phyloP scores from a whole-genome alignment of 2,888 invertebrate genomes.

The Noctua comes region DNA sequence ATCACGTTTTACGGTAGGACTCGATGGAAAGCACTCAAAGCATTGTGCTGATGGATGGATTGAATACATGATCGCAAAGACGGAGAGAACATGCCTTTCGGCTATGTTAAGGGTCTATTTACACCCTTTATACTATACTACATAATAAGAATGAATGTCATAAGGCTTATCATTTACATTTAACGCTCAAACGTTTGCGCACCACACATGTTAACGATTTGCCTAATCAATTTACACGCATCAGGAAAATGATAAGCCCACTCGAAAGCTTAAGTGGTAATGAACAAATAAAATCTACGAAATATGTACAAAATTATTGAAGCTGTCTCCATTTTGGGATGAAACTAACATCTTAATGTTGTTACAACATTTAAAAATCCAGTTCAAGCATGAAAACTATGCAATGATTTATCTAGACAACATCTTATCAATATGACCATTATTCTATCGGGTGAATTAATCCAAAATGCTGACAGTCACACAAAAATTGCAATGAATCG shows the following conservation, averaged over 20 bases:
- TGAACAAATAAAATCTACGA: background rate
- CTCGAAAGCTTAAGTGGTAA: conserved; percentile 24
- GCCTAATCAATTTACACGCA: conserved; percentile 34
- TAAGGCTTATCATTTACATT: conserved; percentile 30
- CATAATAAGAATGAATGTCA: background rate
- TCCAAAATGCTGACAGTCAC: conserved; percentile 10
- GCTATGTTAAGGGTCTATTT: too few relatives aligned
- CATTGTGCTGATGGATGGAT: too few relatives aligned
- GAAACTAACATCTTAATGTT: background rate
- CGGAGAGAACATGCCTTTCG: too few relatives aligned
- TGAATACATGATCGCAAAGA: too few relatives aligned
- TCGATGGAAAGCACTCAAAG: too few relatives aligned
- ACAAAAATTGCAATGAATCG: conserved; percentile 14
- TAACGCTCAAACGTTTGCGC: conserved; percentile 28
- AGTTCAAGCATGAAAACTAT: background rate
- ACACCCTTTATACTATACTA: background rate
- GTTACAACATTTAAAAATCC: background rate
- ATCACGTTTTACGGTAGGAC: too few relatives aligned
- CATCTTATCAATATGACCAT: conserved; percentile 20
- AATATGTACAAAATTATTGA: conserved; percentile 11
- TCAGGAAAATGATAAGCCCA: conserved; percentile 34
- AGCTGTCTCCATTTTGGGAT: background rate
- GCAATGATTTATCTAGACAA: conserved; percentile 25
- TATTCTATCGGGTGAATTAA: background rate
- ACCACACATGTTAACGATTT: conserved; percentile 25